Conservation (phyloP, 1,140 invertebrate genomes). For the Megalonaias nervosa region DNA sequence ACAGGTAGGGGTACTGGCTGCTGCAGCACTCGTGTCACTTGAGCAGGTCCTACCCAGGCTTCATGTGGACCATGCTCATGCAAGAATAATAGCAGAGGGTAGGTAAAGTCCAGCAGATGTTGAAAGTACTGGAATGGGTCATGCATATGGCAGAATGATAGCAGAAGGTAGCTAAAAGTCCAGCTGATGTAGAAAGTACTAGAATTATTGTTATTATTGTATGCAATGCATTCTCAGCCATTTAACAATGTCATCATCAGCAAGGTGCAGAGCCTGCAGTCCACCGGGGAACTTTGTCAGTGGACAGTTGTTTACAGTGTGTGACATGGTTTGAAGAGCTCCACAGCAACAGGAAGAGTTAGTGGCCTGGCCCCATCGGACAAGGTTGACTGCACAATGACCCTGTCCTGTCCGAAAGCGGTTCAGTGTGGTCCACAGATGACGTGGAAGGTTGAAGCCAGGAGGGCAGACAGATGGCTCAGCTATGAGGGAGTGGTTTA, state of each 20-base stretch:
- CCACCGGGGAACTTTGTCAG: background rate
- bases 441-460: too few relatives aligned
- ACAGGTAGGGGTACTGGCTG: constrained; percentile 90
- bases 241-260: too few relatives aligned
- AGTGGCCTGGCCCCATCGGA: too few relatives aligned
- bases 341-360: too few relatives aligned
- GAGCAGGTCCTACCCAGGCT: constrained; percentile 83
- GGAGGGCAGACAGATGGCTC: too few relatives aligned
- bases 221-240: too few relatives aligned
- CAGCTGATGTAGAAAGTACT: background rate
- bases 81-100: constrained; percentile 81
- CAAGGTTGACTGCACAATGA: too few relatives aligned
- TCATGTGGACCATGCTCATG: constrained; percentile 82
- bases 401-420: too few relatives aligned
- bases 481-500: too few relatives aligned
- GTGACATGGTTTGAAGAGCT: too few relatives aligned
- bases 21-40: constrained; percentile 87
- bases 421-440: too few relatives aligned
- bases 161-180: background rate
- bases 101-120: background rate
- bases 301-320: background rate
- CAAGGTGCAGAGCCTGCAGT: background rate
- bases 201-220: too few relatives aligned
- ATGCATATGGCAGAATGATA: background rate
- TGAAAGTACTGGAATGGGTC: background rate